Evolutionary conservation across 2,113 vertebrate species (phyloP), one percentile per base, ranked within the genome.

Genomic region (Sporophila hypoxantha): DNA sequence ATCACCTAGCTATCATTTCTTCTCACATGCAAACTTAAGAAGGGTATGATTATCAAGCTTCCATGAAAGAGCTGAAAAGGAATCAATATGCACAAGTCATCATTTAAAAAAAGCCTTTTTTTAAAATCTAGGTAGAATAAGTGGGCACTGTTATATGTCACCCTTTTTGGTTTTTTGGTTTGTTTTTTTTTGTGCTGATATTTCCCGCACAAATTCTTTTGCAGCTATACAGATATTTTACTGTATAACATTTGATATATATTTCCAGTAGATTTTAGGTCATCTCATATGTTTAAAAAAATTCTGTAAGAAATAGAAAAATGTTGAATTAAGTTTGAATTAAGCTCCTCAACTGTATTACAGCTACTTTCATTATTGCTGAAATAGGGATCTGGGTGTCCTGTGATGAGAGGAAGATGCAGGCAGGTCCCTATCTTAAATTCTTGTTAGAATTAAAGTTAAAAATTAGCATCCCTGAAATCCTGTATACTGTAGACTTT

Each of bases 111-210:
- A 73, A 60, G 10, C 1, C 22, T 41, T 39, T n/a, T 47, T 41
- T 22, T 3, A 6, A 15, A 6, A 15, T 19, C 12, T 17, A 47
- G 5, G 1, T 52, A 15, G 21, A 59, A 34, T 32, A 78, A 7
- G 1, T 52, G 3, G 17, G 1, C 49, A 50, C 1, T 11, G 6
- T 21, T 56, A 22, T 0, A 2, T 14, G 21, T 6, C 3, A 25
- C 3, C 29, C 66, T n/a, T 36, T 27, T 30, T 6, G 53, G 18
- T 11, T 30, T 39, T 39, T 64, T 41, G 14, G 39, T 12, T 37
- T 37, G 10, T 37, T 16, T 15, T 8, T 14, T 55, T 41, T 37
- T 60, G 6, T 42, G 12, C 17, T 60, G 23, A 30, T 4, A 36
- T 83, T 76, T 80, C 2, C 4, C 2, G 7, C 9, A 25, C 20